A percentile compares a stretch with the other conserved stretches of the same genome.
Evolutionary conservation across 2,888 invertebrate genomes (phyloP).

Genomic region (Drosophila eohydei): DNA sequence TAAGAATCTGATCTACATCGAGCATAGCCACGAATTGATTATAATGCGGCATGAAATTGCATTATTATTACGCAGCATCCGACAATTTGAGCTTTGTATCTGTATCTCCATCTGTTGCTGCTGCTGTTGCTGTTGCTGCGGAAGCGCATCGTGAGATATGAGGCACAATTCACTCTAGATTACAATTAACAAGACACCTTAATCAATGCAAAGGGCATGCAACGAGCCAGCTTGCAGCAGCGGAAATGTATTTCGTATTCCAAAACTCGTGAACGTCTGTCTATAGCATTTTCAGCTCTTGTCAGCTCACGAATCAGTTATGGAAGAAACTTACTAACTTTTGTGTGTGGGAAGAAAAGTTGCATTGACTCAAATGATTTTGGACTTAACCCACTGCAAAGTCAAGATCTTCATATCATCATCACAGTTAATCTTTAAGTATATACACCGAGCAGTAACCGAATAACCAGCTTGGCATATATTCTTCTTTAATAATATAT

Average conservation of each 20-base stretch:
- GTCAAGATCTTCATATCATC: neutral
- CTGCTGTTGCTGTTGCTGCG: constrained; percentile 21
- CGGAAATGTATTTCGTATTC: constrained; percentile 58
- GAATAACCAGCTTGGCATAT: neutral
- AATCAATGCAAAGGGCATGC: constrained; percentile 63
- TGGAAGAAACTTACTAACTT: neutral
- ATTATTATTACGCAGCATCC: constrained; percentile 47
- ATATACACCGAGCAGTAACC: neutral
- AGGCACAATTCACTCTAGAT: constrained; percentile 36
- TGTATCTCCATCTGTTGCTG: constrained; percentile 6
- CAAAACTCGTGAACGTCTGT: constrained; percentile 32
- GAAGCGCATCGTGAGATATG: constrained; percentile 51
- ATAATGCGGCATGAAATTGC: constrained; percentile 70
- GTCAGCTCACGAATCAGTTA: constrained; percentile 27
- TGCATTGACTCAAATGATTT: neutral
- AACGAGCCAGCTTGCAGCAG: constrained; percentile 49
- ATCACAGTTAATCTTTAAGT: neutral
- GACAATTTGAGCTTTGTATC: constrained; percentile 18
- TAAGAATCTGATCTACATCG: constrained; percentile 57
- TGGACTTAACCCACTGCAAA: constrained; percentile 27
- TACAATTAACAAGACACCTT: constrained; percentile 47
- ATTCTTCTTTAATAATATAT: neutral
- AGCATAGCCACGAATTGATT: constrained; percentile 7
- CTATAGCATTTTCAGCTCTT: constrained; percentile 21
- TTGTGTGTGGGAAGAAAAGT: neutral